Percentiles rank a stretch among this genome's conserved stretches.
Conservation (phyloP, 2,888 invertebrate genomes). For the Lissonota sp. region DNA sequence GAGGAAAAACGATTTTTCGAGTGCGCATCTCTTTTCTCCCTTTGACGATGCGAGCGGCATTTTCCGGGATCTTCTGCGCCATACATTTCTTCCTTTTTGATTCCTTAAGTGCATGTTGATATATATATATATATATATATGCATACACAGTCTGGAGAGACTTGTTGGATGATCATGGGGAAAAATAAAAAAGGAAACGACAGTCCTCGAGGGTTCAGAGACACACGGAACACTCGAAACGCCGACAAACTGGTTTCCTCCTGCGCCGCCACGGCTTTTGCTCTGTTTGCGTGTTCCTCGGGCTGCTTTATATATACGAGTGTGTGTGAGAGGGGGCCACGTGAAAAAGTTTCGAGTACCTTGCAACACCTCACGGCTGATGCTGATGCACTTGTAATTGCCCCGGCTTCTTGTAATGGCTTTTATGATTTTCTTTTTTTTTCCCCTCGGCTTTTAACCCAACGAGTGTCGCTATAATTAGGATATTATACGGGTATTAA, state of each 20-base stretch:
- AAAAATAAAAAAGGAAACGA: constrained; percentile 40
- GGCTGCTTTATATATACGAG: not conserved
- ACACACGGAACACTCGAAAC: constrained; percentile 65
- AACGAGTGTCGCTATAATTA: too few relatives aligned
- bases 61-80: constrained; percentile 71
- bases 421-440: not conserved
- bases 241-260: constrained; percentile 76
- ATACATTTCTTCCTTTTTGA: constrained; percentile 47
- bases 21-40: constrained; percentile 60
- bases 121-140: constrained; percentile 16
- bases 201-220: constrained; percentile 58
- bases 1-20: constrained; percentile 39
- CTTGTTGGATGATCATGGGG: constrained; percentile 56
- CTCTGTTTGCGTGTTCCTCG: constrained; percentile 25
- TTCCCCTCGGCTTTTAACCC: not conserved
- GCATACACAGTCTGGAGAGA: constrained; percentile 51
- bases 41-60: constrained; percentile 74
- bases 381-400: constrained; percentile 21
- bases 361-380: constrained; percentile 51
- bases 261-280: constrained; percentile 37
- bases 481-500: too few relatives aligned
- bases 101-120: constrained; percentile 42
- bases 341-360: constrained; percentile 70
- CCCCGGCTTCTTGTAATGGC: not conserved
- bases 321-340: constrained; percentile 61